Conservation (phyloP, 2,797 vertebrate genomes). For the Melanitta fusca region DNA sequence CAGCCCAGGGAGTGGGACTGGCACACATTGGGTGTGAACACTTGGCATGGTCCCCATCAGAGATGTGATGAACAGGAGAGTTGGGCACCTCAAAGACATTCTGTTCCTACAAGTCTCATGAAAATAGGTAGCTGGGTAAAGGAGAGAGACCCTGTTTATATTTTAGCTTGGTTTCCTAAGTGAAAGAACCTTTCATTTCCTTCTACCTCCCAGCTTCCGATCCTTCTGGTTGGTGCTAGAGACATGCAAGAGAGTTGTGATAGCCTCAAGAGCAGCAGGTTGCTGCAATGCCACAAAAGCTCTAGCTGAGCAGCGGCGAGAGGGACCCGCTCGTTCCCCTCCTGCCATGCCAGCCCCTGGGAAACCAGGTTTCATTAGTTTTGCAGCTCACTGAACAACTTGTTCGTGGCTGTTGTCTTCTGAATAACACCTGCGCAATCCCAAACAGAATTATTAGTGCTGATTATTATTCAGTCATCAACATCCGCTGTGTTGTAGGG, state of each 20-base stretch:
- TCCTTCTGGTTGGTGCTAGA: not conserved
- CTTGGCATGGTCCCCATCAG: not conserved
- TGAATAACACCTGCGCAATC: conserved; percentile 43
- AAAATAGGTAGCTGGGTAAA: not conserved
- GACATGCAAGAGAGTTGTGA: not conserved
- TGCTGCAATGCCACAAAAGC: not conserved
- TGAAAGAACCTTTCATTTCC: not conserved
- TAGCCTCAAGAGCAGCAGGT: not conserved
- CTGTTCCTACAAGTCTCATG: not conserved
- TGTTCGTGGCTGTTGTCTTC: conserved; percentile 4
- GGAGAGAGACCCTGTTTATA: not conserved
- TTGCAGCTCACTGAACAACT: not conserved
- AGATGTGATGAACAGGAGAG: not conserved
- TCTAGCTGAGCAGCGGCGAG: not conserved
- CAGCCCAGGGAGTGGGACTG: not conserved
- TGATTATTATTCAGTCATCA: conserved; percentile 62
- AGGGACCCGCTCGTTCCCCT: not conserved
- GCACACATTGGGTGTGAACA: not conserved
- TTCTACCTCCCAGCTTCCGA: not conserved
- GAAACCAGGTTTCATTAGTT: conserved; percentile 17
- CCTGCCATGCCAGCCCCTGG: not conserved
- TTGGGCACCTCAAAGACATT: not conserved
- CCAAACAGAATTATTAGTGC: conserved; percentile 41
- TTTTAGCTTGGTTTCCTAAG: not conserved
- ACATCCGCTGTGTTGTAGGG: conserved; percentile 33